phyloP scores from a whole-genome alignment of 2,113 vertebrate genomes.

The Gymnogyps californianus region DNA sequence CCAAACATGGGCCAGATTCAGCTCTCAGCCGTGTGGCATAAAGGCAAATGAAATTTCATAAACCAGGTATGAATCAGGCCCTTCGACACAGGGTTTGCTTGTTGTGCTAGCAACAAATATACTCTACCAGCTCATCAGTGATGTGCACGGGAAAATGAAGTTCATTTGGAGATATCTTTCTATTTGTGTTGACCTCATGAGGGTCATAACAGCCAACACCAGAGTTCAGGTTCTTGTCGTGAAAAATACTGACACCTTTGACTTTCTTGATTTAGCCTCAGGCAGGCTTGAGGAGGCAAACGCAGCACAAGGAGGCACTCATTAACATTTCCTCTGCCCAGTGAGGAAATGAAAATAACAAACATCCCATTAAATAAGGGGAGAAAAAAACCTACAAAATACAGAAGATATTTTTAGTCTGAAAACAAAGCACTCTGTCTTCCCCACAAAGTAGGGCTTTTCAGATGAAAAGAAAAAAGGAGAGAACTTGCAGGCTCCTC shows the following conservation, averaged over 20 bases:
- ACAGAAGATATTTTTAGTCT: not conserved
- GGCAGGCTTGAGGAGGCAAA: not conserved
- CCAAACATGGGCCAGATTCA: not conserved
- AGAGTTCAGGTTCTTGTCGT: not conserved
- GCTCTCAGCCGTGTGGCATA: fast-evolving
- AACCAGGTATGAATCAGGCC: not conserved
- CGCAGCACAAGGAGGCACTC: not conserved
- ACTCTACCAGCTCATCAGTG: not conserved
- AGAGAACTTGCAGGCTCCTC: not conserved
- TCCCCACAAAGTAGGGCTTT: not conserved
- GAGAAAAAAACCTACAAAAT: not conserved
- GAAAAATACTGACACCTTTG: not conserved
- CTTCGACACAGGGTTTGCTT: not conserved
- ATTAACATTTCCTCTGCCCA: not conserved
- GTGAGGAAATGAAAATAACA: not conserved
- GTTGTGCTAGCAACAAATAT: not conserved
- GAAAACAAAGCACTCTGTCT: not conserved
- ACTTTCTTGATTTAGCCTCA: not conserved
- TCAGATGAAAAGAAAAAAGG: not conserved
- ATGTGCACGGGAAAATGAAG: not conserved
- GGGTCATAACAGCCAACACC: not conserved
- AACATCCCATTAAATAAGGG: not conserved
- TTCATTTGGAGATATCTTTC: not conserved
- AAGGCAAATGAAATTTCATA: not conserved
- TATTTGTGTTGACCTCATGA: not conserved